A percentile compares a stretch with the other conserved stretches of the same genome.
Conservation (phyloP, 2,797 vertebrate genomes). For the Tolypeutes matacus region DNA sequence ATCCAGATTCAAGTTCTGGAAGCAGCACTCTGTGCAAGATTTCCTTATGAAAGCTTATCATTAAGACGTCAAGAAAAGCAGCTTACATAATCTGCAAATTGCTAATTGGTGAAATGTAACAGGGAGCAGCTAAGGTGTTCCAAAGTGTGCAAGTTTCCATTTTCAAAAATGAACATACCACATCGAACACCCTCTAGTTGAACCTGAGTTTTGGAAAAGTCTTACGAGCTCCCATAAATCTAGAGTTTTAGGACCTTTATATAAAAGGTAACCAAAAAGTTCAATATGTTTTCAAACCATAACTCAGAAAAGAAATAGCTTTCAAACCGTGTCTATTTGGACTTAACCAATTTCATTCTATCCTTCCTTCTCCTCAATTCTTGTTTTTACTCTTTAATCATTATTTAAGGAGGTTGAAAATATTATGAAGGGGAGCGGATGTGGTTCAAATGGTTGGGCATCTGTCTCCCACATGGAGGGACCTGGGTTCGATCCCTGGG, state of each 20-base stretch:
- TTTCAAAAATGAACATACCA: neutral
- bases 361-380: neutral
- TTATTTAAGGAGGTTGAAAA: neutral
- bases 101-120: neutral
- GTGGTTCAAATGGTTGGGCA: too few relatives aligned
- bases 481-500: too few relatives aligned
- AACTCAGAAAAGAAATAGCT: neutral
- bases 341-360: neutral
- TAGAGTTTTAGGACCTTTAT: neutral
- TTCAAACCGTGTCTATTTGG: neutral
- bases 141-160: neutral
- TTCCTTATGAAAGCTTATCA: rapidly evolving
- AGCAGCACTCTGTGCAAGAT: too few relatives aligned
- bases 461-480: too few relatives aligned
- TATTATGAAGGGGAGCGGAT: too few relatives aligned
- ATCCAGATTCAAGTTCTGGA: neutral
- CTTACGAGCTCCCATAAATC: neutral
- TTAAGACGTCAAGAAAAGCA: rapidly evolving
- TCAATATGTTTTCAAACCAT: neutral
- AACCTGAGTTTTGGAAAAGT: neutral
- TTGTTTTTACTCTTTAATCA: neutral
- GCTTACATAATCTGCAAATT: neutral
- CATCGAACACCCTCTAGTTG: neutral
- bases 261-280: conserved; percentile 13
- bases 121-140: neutral